A percentile compares a stretch with the other conserved stretches of the same genome.
These are phyloP conservation scores for Lagodon rhomboides DNA, from an alignment of 2,797 vertebrate species.

Conservation along the genomic window DNA sequence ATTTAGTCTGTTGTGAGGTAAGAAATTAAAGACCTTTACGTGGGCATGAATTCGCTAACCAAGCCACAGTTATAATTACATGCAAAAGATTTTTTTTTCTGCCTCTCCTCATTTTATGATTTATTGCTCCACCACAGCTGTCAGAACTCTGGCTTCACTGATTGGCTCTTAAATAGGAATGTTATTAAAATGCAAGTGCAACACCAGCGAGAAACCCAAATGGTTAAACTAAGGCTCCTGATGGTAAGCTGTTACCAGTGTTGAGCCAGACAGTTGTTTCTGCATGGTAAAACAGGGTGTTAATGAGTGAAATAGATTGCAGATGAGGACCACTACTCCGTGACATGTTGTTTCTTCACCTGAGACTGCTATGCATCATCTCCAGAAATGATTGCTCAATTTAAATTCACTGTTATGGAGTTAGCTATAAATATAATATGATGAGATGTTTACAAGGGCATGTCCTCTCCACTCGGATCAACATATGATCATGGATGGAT, in stretches of 20 bases:
- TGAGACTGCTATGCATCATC: constrained; percentile 49
- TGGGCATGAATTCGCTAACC: constrained; percentile 50
- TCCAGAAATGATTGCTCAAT: constrained; percentile 50
- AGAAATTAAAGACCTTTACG: constrained; percentile 64
- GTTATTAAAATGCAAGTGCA: constrained; percentile 67
- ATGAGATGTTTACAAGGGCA: constrained; percentile 38
- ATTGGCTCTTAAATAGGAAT: constrained; percentile 70
- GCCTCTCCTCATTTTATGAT: constrained; percentile 65
- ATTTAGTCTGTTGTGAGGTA: constrained; percentile 62
- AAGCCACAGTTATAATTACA: constrained; percentile 77
- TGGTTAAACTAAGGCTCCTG: constrained; percentile 27
- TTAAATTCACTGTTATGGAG: constrained; percentile 33
- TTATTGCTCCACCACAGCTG: constrained; percentile 75
- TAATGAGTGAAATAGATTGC: constrained; percentile 61
- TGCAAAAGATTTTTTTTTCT: constrained; percentile 62
- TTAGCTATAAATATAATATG: constrained; percentile 36
- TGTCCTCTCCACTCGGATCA: constrained; percentile 41
- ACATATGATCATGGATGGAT: constrained; percentile 33
- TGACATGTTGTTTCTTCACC: constrained; percentile 49
- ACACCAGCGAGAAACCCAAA: constrained; percentile 28
- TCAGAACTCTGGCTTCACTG: constrained; percentile 61
- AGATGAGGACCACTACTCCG: constrained; percentile 49
- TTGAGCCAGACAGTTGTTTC: constrained; percentile 49
- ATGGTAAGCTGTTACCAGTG: constrained; percentile 32
- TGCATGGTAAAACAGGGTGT: constrained; percentile 39